These are phyloP conservation scores for Trinorchestia longiramus DNA, from an alignment of 1,140 invertebrate species.

Conservation along the genomic window DNA sequence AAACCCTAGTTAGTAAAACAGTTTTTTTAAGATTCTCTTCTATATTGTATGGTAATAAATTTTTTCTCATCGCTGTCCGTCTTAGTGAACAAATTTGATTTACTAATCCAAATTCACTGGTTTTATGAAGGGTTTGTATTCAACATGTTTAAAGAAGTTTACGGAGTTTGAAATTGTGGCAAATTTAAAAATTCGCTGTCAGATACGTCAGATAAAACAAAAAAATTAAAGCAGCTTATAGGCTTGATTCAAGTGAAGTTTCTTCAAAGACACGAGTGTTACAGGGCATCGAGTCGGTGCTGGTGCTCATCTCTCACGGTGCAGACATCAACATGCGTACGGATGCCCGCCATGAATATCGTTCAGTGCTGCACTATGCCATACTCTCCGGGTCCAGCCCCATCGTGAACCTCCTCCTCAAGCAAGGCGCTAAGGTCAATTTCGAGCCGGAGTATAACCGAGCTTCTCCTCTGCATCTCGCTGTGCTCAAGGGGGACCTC, in stretches of 20 bases:
- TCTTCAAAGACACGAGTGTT: background rate
- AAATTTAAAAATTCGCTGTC: background rate
- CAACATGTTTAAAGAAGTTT: no score
- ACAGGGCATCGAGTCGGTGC: constrained; percentile 82
- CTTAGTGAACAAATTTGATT: background rate
- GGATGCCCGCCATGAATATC: constrained; percentile 82
- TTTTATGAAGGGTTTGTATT: no score
- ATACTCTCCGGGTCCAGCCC: constrained; percentile 83
- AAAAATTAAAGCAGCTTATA: background rate
- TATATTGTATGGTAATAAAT: background rate
- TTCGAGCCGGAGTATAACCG: constrained; percentile 78
- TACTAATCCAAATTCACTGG: no score
- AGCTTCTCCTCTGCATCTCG: constrained; percentile 85
- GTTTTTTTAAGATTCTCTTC: background rate
- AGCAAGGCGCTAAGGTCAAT: constrained; percentile 82
- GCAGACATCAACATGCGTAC: constrained; percentile 87
- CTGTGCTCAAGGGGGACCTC: constrained; percentile 85
- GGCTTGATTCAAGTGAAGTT: background rate
- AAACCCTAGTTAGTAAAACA: background rate
- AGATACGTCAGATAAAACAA: background rate
- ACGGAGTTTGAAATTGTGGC: background rate
- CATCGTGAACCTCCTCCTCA: constrained; percentile 84
- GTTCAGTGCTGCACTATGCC: constrained; percentile 86
- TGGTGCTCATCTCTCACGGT: constrained; percentile 82
- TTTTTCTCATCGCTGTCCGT: background rate